A percentile compares a stretch with the other conserved stretches of the same genome.
Evolutionary conservation across 2,888 invertebrate species (phyloP).

Genomic region (Nephrotoma appendiculata): DNA sequence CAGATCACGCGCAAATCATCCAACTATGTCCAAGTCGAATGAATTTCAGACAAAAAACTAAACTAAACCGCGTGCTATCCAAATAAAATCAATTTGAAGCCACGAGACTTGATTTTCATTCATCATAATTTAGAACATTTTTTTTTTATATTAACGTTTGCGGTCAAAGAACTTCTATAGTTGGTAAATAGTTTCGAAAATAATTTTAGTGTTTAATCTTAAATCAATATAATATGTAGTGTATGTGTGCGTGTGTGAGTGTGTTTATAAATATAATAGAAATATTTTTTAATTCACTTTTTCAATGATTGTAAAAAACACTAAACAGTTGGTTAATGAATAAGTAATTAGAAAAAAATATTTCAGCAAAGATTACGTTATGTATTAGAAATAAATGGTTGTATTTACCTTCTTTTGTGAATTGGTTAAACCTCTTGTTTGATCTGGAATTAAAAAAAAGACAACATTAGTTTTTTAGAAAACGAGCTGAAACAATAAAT

Average conservation of each 20-base stretch:
- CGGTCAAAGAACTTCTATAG: neutral
- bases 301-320: neutral
- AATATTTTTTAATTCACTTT: neutral
- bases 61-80: neutral
- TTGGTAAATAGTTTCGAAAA: neutral
- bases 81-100: neutral
- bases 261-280: neutral
- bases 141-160: neutral
- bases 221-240: neutral
- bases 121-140: neutral
- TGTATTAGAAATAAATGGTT: neutral
- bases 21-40: neutral
- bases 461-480: neutral
- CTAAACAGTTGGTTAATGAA: neutral
- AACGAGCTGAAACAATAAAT: too few species aligned
- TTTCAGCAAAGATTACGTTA: neutral
- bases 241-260: neutral
- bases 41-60: neutral
- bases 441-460: slow-evolving; percentile 11
- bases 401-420: slow-evolving; percentile 15
- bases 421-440: slow-evolving; percentile 11
- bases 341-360: neutral
- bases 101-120: neutral
- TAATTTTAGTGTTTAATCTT: neutral
- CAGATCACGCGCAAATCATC: neutral